Conservation (phyloP, 2,797 vertebrate genomes). For the Xyrichtys novacula region DNA sequence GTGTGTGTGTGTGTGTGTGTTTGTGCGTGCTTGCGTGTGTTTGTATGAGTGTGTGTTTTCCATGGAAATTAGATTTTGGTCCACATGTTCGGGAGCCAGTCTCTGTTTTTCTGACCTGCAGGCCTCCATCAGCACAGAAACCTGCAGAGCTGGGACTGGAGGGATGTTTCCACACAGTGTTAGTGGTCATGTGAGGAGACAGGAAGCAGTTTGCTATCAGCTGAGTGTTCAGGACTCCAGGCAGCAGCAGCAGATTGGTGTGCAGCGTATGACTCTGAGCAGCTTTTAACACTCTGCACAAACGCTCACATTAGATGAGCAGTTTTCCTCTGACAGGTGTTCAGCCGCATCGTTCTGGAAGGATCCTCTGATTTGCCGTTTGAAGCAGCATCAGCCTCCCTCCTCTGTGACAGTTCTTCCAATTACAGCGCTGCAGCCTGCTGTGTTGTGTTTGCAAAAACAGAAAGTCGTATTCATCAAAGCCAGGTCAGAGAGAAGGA, state of each 20-base stretch:
- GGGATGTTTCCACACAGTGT: background rate
- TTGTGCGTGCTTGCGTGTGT: background rate
- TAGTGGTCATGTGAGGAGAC: background rate
- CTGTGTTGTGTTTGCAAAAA: conserved; percentile 56
- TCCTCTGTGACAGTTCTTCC: conserved; percentile 63
- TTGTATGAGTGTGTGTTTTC: background rate
- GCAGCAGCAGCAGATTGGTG: conserved; percentile 6
- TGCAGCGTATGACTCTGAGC: background rate
- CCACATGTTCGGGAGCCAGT: background rate
- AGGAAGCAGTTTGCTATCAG: conserved; percentile 6
- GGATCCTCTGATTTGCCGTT: conserved; percentile 54
- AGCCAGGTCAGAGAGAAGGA: conserved; percentile 44
- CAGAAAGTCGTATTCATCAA: conserved; percentile 51
- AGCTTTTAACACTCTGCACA: conserved; percentile 54
- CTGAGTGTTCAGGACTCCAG: background rate
- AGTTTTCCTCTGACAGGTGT: conserved; percentile 66
- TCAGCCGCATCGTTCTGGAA: conserved; percentile 52
- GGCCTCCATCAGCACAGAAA: background rate
- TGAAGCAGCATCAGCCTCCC: conserved; percentile 58
- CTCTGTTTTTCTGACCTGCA: conserved; percentile 25
- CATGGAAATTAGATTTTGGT: conserved; percentile 17
- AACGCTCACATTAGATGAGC: conserved; percentile 47
- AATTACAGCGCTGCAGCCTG: conserved; percentile 61
- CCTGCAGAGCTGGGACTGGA: background rate
- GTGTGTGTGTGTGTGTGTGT: background rate